Conservation (phyloP, 2,888 invertebrate species). For the Cephus spinipes region DNA sequence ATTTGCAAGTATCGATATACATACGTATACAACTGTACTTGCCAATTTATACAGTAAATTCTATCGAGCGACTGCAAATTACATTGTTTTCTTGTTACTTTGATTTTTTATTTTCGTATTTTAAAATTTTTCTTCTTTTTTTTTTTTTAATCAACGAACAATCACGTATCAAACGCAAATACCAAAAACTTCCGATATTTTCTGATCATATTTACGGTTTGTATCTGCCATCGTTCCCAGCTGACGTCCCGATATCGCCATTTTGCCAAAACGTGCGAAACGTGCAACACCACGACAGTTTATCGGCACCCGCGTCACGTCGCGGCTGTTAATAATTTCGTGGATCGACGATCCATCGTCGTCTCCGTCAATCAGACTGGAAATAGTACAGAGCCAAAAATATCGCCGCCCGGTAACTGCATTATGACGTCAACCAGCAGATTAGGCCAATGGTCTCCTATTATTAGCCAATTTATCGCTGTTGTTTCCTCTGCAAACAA, state of each 20-base stretch:
- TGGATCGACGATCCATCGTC: constrained; percentile 13
- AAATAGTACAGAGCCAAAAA: constrained; percentile 40
- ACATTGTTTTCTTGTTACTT: not conserved
- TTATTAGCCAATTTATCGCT: constrained; percentile 47
- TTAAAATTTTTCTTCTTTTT: not conserved
- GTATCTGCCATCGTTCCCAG: not conserved
- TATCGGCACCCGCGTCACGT: not conserved
- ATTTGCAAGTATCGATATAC: not conserved
- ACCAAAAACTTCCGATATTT: not conserved
- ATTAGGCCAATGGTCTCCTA: constrained; percentile 46
- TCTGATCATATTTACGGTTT: not conserved
- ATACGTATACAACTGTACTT: not conserved
- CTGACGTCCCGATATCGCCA: not conserved
- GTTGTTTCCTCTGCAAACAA: constrained; percentile 37
- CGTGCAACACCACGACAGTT: not conserved
- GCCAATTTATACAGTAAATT: not conserved
- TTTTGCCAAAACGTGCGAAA: not conserved
- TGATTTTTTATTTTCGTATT: too few species aligned
- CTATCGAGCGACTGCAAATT: not conserved
- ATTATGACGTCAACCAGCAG: constrained; percentile 45
- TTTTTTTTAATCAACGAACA: not conserved
- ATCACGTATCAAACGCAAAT: not conserved
- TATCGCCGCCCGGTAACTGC: constrained; percentile 42
- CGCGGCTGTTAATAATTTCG: constrained; percentile 18
- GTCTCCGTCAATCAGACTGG: constrained; percentile 25